Base-by-base conservation (phyloP, 2,113 vertebrate species). In the Varanus komodoensis region DNA sequence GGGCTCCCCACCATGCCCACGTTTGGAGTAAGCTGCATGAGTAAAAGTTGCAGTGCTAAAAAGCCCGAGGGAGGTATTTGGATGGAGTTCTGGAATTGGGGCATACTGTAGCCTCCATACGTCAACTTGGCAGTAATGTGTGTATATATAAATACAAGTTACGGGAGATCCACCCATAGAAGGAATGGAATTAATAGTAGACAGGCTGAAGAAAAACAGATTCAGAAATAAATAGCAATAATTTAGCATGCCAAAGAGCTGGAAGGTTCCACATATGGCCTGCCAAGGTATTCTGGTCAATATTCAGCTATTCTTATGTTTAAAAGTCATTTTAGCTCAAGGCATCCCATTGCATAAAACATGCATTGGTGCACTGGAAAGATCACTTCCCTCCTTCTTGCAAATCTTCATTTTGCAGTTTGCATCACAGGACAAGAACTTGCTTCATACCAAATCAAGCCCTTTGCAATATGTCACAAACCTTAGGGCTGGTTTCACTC, bases 161-260 rank as follows among this genome's bases (percentile, higher is more conserved):
- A 77, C 11, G 57, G 73, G 44, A 84, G 82, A 89, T n/a, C 74
- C 82, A 84, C 78, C 88, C 88, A 67, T 84, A 89, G 71, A 89
- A 89, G 88, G 88, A 89, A 68, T 84, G 73, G 88, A 78, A 89
- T 78, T 25, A 78, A 67, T 74, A 68, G 57, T 44, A 78, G 88
- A 84, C 82, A 84, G 57, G 52, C 44, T 84, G 88, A 84, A 89
- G 61, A 61, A 84, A 89, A 89, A 67, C 88, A 84, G 88, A 84
- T 69, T 67, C 73, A 84, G n/a, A 34, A 78, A 48, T 73, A 68
- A 78, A 84, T 50, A 89, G 61, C 44, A 52, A 38, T 25, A 54
- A 67, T 89, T 71, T 21, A 19, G 54, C 75, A 84, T 84, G 52
- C 44, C 15, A n/a, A 61, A 75, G 8, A 83, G 69, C 19, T 50